Base-by-base conservation (phyloP, 2,113 vertebrate species). In the Cygnus atratus region DNA sequence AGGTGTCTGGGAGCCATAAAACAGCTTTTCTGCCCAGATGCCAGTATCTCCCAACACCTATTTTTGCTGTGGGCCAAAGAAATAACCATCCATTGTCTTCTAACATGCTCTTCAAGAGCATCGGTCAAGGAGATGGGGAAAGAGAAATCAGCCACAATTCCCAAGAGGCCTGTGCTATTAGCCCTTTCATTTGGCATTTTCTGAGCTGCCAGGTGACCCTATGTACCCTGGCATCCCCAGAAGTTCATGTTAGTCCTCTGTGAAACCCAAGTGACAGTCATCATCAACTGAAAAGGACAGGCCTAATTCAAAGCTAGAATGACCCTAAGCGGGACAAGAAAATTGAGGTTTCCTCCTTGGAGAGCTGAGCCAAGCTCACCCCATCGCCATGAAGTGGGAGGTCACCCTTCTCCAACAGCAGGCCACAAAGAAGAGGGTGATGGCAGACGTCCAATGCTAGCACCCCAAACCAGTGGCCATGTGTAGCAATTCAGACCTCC, bases 81-180 rank as follows among this genome's bases (percentile, higher is more conserved):
- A 90, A 10, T 46, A 72, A 13, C 28, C 15, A 21, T 26, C 25
- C 6, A 1, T 29, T 44, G 2, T 19, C 9, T 9, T 58, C 24
- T 74, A 65, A 77, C 5, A 11, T 59, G 44, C 10, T 78, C 24
- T 28, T 73, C 52, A 50, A 11, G 35, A 31, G n/a, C 44, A 39
- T 2, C 4, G 39, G 6, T 22, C 1, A 0, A 17, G 12, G 25
- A 37, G 19, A 25, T 59, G 28, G 26, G 3, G 7, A 4, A 77
- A 41, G 33, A 73, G 13, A 78, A 91, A 72, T 54, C 14, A 85
- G 4, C 54, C 55, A 39, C 61, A 54, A 84, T 8, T 8, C 35
- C 1, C 50, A 26, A 46, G 5, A 78, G 10, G 6, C 1, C 0
- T 63, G 57, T 41, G 16, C 41, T 85, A 72, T 33, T 66, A 67